A percentile compares a stretch with the other conserved stretches of the same genome.
Conservation (phyloP, 2,797 vertebrate genomes). For the Saxicola maurus region DNA sequence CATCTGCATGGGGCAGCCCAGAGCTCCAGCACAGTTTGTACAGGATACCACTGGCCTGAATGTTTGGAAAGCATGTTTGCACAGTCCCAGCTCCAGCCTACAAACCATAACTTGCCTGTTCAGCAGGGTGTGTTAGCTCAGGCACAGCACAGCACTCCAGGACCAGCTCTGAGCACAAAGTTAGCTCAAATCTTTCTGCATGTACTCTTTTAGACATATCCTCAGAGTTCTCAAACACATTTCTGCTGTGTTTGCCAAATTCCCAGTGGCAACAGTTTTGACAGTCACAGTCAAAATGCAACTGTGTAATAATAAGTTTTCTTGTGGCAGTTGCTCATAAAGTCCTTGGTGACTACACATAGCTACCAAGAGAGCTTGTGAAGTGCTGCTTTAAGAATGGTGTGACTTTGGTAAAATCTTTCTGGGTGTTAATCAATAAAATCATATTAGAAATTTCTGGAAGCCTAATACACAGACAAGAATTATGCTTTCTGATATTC, state of each 20-base stretch:
- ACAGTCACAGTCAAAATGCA: conserved; percentile 40
- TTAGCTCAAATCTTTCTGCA: neutral
- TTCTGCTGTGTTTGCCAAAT: conserved; percentile 25
- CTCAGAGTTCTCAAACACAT: neutral
- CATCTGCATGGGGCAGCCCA: neutral
- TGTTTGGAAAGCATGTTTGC: neutral
- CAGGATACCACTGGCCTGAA: neutral
- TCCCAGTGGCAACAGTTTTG: conserved; percentile 4
- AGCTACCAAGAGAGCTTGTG: neutral
- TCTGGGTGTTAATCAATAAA: neutral
- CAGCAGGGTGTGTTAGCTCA: neutral
- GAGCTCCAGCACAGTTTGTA: neutral
- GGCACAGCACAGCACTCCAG: neutral
- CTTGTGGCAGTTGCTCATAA: neutral
- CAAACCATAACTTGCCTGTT: neutral
- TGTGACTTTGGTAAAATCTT: neutral
- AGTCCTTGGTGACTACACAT: neutral
- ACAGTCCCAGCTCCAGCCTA: neutral
- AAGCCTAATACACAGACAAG: neutral
- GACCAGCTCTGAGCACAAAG: neutral
- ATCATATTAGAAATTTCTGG: neutral
- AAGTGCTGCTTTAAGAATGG: neutral
- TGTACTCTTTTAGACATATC: neutral
- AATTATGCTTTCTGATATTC: neutral
- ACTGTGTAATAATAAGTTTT: conserved; percentile 10